phyloP scores from a whole-genome alignment of 2,113 vertebrate genomes.

The Cheilinus undulatus region DNA sequence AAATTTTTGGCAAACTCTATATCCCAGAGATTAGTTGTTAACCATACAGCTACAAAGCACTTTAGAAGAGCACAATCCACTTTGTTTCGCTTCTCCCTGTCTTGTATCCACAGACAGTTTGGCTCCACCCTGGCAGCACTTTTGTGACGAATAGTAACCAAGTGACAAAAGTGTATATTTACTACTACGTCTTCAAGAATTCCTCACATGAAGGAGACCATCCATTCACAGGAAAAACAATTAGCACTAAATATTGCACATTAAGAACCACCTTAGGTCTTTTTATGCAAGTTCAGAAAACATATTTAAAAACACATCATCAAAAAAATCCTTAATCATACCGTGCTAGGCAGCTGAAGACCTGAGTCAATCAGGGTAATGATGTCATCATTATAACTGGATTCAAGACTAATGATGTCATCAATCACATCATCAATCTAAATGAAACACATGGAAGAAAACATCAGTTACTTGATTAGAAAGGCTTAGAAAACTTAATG shows the following conservation, averaged over 20 bases:
- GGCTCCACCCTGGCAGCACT: slow-evolving; percentile 67
- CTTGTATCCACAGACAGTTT: slow-evolving; percentile 37
- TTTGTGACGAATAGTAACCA: slow-evolving; percentile 59
- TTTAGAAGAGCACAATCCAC: slow-evolving; percentile 26
- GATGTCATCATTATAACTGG: slow-evolving; percentile 94
- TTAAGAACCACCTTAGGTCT: background rate
- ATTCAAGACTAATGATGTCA: slow-evolving; percentile 94
- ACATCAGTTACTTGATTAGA: background rate
- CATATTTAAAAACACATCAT: slow-evolving; percentile 20
- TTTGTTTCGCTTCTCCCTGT: slow-evolving; percentile 38
- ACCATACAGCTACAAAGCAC: slow-evolving; percentile 1
- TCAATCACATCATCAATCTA: slow-evolving; percentile 94
- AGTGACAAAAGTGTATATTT: slow-evolving; percentile 78
- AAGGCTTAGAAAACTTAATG: no score
- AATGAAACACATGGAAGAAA: slow-evolving; percentile 38
- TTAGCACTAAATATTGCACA: background rate
- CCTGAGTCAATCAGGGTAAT: slow-evolving; percentile 88
- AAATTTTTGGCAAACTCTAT: slow-evolving; percentile 16
- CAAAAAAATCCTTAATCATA: slow-evolving; percentile 66
- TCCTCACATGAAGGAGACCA: slow-evolving; percentile 55
- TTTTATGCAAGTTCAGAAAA: background rate
- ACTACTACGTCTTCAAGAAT: slow-evolving; percentile 59
- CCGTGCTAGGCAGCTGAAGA: slow-evolving; percentile 90
- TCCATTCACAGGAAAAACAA: slow-evolving; percentile 34
- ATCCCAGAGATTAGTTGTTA: background rate